Evolutionary conservation across 2,888 invertebrate species (phyloP).

Genomic region (Drosophila melanocephala): DNA sequence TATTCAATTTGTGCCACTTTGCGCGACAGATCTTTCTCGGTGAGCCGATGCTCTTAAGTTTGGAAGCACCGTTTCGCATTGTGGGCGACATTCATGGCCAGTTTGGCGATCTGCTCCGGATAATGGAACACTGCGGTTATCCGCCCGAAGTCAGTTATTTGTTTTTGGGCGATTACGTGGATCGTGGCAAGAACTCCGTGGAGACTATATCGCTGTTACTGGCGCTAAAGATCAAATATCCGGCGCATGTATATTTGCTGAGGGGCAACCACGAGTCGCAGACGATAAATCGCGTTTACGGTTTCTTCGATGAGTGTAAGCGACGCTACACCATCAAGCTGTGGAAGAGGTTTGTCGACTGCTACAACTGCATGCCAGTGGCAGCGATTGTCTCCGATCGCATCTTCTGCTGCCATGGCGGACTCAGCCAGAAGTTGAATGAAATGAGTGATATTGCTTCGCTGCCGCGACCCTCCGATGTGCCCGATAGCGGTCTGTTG

Average conservation of each 20-base stretch:
- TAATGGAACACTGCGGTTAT: slow-evolving; percentile 31
- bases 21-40: slow-evolving; percentile 29
- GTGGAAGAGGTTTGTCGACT: slow-evolving; percentile 99
- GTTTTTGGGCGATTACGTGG: slow-evolving; percentile 57
- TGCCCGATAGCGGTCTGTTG: slow-evolving; percentile 96
- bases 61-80: slow-evolving; percentile 36
- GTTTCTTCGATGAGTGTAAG: slow-evolving; percentile 97
- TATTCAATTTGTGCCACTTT: slow-evolving; percentile 18
- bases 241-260: slow-evolving; percentile 28
- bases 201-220: slow-evolving; percentile 47
- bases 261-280: slow-evolving; percentile 90
- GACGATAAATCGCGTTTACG: slow-evolving; percentile 96
- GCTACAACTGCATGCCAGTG: slow-evolving; percentile 87
- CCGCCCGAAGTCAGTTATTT: slow-evolving; percentile 38
- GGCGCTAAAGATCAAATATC: slow-evolving; percentile 43
- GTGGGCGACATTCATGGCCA: slow-evolving; percentile 54
- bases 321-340: slow-evolving; percentile 96
- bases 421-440: slow-evolving; percentile 94
- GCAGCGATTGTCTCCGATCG: slow-evolving; percentile 96
- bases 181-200: slow-evolving; percentile 49
- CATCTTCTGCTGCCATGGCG: slow-evolving; percentile 91
- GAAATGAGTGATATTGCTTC: slow-evolving; percentile 98
- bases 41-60: slow-evolving; percentile 38
- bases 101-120: slow-evolving; percentile 40
- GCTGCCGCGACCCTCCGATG: slow-evolving; percentile 98